These are phyloP conservation scores for Dicerorhinus sumatrensis DNA, from an alignment of 2,113 vertebrate genomes.

Conservation along the genomic window DNA sequence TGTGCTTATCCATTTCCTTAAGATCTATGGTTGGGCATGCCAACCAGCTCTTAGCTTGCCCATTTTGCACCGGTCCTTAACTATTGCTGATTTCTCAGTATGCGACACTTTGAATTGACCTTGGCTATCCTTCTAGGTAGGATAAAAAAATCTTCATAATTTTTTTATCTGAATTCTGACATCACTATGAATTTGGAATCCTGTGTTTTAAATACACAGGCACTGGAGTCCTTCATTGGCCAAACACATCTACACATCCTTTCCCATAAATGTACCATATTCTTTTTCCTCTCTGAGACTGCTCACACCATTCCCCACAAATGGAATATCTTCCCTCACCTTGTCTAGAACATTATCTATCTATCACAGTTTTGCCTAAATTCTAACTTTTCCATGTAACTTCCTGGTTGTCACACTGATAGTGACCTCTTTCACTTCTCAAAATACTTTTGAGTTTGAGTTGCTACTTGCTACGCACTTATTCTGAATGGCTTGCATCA, in stretches of 20 bases:
- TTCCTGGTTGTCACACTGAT: not conserved
- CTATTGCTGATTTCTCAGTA: not conserved
- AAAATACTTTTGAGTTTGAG: not conserved
- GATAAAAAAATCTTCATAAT: not conserved
- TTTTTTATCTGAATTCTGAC: conserved; percentile 29
- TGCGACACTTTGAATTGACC: not conserved
- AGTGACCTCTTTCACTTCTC: not conserved
- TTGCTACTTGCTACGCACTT: not conserved
- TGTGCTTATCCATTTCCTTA: not conserved
- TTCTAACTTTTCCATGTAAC: conserved; percentile 8
- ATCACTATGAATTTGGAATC: conserved; percentile 39
- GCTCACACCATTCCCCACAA: not conserved
- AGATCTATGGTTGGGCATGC: not conserved
- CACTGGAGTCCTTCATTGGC: not conserved
- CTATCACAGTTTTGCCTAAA: conserved; percentile 14
- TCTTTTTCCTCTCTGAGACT: conserved; percentile 2
- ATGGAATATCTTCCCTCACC: not conserved
- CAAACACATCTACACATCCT: not conserved
- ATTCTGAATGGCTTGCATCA: not conserved
- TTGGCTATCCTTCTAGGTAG: not conserved
- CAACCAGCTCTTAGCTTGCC: not conserved
- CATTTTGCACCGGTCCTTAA: not conserved
- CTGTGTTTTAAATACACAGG: conserved; percentile 17
- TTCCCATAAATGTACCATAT: not conserved
- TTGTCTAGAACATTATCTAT: not conserved